Percentiles rank a stretch among this genome's conserved stretches.
phyloP scores from a whole-genome alignment of 2,888 invertebrate species.

The Mimumesa dahlbomi region DNA sequence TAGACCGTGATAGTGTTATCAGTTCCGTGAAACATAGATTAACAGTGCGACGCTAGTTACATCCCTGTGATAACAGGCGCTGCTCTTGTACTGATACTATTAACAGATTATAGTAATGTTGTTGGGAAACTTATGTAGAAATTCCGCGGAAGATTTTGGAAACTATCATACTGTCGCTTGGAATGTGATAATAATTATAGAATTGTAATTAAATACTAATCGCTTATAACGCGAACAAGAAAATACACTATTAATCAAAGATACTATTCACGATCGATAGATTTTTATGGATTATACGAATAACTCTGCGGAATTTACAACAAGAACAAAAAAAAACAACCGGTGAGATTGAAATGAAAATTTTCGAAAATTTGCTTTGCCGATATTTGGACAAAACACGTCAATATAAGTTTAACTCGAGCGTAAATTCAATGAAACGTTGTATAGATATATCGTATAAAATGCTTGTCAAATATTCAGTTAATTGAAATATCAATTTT shows the following conservation, averaged over 20 bases:
- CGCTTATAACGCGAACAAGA: no score
- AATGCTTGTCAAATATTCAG: neutral
- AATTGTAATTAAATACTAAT: no score
- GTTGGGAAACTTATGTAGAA: neutral
- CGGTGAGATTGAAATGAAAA: neutral
- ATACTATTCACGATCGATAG: no score
- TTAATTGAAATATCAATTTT: neutral
- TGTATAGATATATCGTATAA: no score
- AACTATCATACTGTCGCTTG: neutral
- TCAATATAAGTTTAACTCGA: neutral
- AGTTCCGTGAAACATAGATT: constrained; percentile 26
- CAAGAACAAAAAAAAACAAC: no score
- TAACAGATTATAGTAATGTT: constrained; percentile 21
- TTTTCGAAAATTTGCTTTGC: neutral
- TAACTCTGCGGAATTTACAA: no score
- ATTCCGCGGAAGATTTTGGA: neutral
- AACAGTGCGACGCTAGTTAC: constrained; percentile 8
- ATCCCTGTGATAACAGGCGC: constrained; percentile 30
- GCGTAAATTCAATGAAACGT: neutral
- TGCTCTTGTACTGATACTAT: constrained; percentile 21
- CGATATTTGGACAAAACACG: neutral
- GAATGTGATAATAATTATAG: neutral
- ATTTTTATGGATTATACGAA: no score
- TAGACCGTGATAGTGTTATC: neutral
- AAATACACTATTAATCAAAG: no score